phyloP scores from a whole-genome alignment of 1,140 invertebrate species.

The Drosophila sproati region DNA sequence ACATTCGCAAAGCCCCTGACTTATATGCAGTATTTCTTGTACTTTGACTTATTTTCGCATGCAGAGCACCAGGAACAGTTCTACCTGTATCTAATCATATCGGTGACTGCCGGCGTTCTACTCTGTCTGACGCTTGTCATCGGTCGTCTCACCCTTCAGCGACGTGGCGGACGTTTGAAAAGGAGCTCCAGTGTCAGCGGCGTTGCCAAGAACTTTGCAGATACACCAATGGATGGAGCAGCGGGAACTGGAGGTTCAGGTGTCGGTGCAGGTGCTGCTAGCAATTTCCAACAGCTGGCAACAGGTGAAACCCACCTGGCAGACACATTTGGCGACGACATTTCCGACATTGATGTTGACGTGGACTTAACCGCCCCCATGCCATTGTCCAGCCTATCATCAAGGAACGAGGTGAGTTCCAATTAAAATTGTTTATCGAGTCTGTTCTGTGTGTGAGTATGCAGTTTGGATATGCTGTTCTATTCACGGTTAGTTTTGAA shows the following conservation, averaged over 20 bases:
- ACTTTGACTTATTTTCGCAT: slow-evolving; percentile 3
- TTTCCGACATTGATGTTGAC: slow-evolving; percentile 90
- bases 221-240: slow-evolving; percentile 32
- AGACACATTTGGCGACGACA: slow-evolving; percentile 89
- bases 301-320: slow-evolving; percentile 87
- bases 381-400: slow-evolving; percentile 85
- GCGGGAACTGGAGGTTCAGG: neutral
- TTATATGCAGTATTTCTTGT: slow-evolving; percentile 27
- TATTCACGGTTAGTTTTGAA: neutral
- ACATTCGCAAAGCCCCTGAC: slow-evolving; percentile 4
- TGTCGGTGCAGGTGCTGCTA: slow-evolving; percentile 6
- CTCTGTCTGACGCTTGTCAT: slow-evolving; percentile 89
- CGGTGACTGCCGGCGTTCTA: slow-evolving; percentile 88
- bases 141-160: slow-evolving; percentile 87
- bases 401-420: slow-evolving; percentile 65
- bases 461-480: neutral
- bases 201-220: slow-evolving; percentile 42
- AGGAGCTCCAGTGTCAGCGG: slow-evolving; percentile 55
- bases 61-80: slow-evolving; percentile 92
- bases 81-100: slow-evolving; percentile 91
- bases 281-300: slow-evolving; percentile 86
- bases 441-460: neutral
- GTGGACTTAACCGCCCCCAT: slow-evolving; percentile 88
- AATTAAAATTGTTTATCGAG: slow-evolving; percentile 25
- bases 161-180: slow-evolving; percentile 85